Evolutionary conservation across 2,797 vertebrate genomes (phyloP), one percentile per base, ranked within the genome.

Genomic region (Borostomias antarcticus): DNA sequence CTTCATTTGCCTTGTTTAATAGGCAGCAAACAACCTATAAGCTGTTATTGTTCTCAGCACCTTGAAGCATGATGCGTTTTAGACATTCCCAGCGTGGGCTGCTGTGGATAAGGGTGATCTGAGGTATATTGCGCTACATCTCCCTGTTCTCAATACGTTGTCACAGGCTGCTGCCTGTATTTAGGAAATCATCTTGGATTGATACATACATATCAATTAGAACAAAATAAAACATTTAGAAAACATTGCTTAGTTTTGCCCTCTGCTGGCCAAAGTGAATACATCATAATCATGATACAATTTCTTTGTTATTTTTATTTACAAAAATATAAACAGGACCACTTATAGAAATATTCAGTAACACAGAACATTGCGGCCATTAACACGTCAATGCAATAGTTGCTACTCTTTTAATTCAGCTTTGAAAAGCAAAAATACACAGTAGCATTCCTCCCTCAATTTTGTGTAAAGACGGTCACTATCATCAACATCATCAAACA

Each of bases 311-410:
- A 64, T 61, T 19, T 87, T 86, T 86, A 85, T 85, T 87, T 85
- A 73, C 66, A 83, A 87, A 84, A 86, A 79, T 54, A 83, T 72
- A 80, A 87, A 89, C 71, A 80, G 70, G 69, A 81, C 13, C 59
- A 80, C 72, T 43, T 68, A 69, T 66, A 74, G 56, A 75, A 77
- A 79, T 56, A 11, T 52, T 76, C 72, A 69, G 29, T 4, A 63
- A 70, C 69, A 40, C 15, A 21, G 23, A 81, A 61, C 67, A 70
- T 79, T 58, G 59, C 25, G 52, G 66, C 28, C 2, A 58, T 15
- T 72, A 60, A 52, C 72, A 68, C 65, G 11, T 75, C 67, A 62
- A 68, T 7, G 29, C 5, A 66, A 79, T 33, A 11, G 28, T 48
- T 28, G 64, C 59, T 64, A 66, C 63, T 72, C 69, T 33, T n/a